phyloP scores from a whole-genome alignment of 2,888 invertebrate species.

The Platycheirus rosarum region DNA sequence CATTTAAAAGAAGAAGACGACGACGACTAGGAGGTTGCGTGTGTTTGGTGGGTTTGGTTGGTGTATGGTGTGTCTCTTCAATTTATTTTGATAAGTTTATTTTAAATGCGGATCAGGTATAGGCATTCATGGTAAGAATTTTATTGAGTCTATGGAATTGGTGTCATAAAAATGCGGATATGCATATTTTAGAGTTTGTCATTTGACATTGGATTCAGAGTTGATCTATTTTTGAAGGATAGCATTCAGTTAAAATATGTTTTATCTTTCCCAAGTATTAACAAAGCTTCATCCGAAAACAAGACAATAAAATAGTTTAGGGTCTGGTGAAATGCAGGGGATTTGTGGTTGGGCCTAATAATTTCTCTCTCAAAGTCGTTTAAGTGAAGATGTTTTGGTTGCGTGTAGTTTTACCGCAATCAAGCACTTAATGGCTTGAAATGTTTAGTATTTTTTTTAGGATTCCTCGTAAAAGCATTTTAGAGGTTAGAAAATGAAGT shows the following conservation, averaged over 20 bases:
- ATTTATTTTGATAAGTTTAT: slow-evolving; percentile 58
- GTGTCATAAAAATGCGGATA: slow-evolving; percentile 22
- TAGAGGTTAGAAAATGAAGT: slow-evolving; percentile 17
- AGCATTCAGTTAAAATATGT: background rate
- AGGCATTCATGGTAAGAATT: slow-evolving; percentile 53
- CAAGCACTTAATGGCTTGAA: slow-evolving; percentile 30
- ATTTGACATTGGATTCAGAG: background rate
- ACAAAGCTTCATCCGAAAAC: too few relatives aligned
- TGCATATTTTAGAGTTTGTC: slow-evolving; percentile 25
- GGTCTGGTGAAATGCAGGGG: too few relatives aligned
- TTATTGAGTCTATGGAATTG: slow-evolving; percentile 42
- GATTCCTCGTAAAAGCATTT: slow-evolving; percentile 23
- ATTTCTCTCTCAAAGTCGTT: background rate
- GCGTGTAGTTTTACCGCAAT: slow-evolving; percentile 16
- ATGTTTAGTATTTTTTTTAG: slow-evolving; percentile 19
- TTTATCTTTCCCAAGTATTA: too few relatives aligned
- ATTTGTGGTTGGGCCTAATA: background rate
- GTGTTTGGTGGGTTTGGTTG: slow-evolving; percentile 15
- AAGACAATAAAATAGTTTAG: too few relatives aligned
- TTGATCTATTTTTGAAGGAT: background rate
- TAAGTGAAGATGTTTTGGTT: slow-evolving; percentile 12
- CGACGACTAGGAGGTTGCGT: too few relatives aligned
- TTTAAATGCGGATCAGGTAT: slow-evolving; percentile 69
- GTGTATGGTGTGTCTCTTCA: slow-evolving; percentile 9
- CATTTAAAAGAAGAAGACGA: too few relatives aligned